These are phyloP conservation scores for Argyresthia goedartella DNA, from an alignment of 2,888 invertebrate genomes.

Conservation along the genomic window DNA sequence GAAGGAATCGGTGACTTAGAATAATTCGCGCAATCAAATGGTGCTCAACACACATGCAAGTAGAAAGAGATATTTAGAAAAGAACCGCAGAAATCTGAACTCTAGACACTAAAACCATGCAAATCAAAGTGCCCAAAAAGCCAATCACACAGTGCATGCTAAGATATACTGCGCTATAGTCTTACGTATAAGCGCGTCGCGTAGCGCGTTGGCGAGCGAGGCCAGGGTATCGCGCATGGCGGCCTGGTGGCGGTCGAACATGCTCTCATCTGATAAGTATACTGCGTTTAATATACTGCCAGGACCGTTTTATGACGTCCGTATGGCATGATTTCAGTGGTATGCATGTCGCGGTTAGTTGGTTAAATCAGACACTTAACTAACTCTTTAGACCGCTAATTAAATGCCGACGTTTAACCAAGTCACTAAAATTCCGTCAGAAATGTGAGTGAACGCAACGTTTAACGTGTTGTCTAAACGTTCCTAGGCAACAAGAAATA, in stretches of 20 bases:
- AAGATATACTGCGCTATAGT: conserved; percentile 16
- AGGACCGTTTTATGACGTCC: too few species aligned
- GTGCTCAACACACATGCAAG: neutral
- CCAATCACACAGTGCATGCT: conserved; percentile 24
- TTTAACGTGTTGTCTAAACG: too few species aligned
- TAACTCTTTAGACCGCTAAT: too few species aligned
- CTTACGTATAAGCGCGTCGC: conserved; percentile 79
- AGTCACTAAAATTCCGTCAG: too few species aligned
- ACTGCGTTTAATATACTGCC: too few species aligned
- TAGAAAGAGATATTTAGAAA: neutral
- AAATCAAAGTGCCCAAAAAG: neutral
- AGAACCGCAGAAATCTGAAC: too few species aligned
- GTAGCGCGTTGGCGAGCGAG: conserved; percentile 74
- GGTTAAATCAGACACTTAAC: too few species aligned
- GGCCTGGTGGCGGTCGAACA: conserved; percentile 74
- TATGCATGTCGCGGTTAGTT: too few species aligned
- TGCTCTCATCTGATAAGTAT: conserved; percentile 20
- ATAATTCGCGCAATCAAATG: neutral
- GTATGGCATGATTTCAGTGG: too few species aligned
- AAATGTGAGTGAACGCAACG: too few species aligned
- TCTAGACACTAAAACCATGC: neutral
- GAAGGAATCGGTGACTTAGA: neutral
- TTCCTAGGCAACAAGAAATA: too few species aligned
- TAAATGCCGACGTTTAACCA: too few species aligned
- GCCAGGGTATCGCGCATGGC: conserved; percentile 73